phyloP scores from a whole-genome alignment of 1,140 invertebrate genomes.

The Leptinotarsa undecemlineata region DNA sequence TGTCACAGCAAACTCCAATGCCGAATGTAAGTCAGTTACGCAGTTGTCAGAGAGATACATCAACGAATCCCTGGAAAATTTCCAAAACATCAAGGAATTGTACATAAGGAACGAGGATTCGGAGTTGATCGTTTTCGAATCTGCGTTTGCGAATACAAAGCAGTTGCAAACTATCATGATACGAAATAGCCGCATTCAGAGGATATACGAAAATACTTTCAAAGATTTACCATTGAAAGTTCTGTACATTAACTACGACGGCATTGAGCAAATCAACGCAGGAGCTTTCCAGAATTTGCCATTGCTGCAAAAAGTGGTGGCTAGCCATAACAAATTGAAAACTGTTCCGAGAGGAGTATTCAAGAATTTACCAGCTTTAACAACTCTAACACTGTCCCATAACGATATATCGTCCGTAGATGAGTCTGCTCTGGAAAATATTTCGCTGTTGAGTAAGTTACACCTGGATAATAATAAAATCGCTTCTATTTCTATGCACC shows the following conservation, averaged over 20 bases:
- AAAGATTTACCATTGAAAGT: constrained; percentile 14
- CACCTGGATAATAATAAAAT: constrained; percentile 27
- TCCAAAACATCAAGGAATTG: not conserved
- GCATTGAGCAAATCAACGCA: not conserved
- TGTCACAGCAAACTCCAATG: not conserved
- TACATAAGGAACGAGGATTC: not conserved
- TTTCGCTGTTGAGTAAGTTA: constrained; percentile 25
- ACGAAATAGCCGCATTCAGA: not conserved
- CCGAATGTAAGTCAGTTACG: not conserved
- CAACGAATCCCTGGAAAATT: not conserved
- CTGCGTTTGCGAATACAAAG: not conserved
- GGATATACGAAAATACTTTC: not conserved
- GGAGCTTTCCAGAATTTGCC: constrained; percentile 23
- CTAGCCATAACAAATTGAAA: constrained; percentile 9
- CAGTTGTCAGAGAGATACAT: not conserved
- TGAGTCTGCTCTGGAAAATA: constrained; percentile 23
- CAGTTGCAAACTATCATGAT: not conserved
- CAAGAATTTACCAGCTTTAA: constrained; percentile 21
- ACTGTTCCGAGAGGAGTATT: constrained; percentile 2
- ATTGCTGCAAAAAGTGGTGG: not conserved
- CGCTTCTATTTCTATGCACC: constrained; percentile 13
- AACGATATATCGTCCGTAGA: constrained; percentile 32
- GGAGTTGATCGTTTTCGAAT: not conserved
- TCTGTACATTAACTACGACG: constrained; percentile 9
- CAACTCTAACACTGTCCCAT: constrained; percentile 17